Base-by-base conservation (phyloP, 2,797 vertebrate genomes). In the Muscicapa comitata region DNA sequence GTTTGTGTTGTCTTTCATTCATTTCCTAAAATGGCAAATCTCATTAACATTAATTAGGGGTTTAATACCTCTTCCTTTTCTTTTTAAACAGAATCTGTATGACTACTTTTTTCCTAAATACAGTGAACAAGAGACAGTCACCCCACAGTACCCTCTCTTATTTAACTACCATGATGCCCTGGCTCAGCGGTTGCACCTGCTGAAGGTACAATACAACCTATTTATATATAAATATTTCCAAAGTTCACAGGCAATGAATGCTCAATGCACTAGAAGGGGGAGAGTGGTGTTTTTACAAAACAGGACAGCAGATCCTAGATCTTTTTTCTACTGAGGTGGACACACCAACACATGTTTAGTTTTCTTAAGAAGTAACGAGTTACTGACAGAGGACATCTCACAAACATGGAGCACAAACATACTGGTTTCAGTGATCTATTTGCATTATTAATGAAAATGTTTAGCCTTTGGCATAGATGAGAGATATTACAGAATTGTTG, bases 91-190 rank as follows among this genome's bases (percentile, higher is more conserved):
- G 99, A 97, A 93, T 62, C 94, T 99, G 1, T 90, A 94, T 59
- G 95, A 98, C 21, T 94, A 93, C 78, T 98, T 99, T 96, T 98
- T 96, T 79, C 31, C 90, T 43, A 85, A 96, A 61, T 78, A 94
- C 54, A 45, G 66, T 55, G 82, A 37, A 16, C 77, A 95, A 76
- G 95, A 91, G 45, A 40, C 37, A 43, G 54, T 33, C 9, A 63
- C 26, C 10, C 57, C 85, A 5, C 90, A 91, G 45, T 96, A 97
- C 10, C 98, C 98, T 50, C 75, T 98, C 53, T 92, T 99, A 13
- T 86, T 99, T 93, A 98, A 98, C 91, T 98, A 98, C 84, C 99
- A 99, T 0, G 98, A 99, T 78, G 92, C 96, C 33, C 95, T 97
- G 20, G 95, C 98, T 20, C 97, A 97, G 59, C 98, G 98, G 43